Conservation (phyloP, 2,888 invertebrate genomes). For the Arge pagana region DNA sequence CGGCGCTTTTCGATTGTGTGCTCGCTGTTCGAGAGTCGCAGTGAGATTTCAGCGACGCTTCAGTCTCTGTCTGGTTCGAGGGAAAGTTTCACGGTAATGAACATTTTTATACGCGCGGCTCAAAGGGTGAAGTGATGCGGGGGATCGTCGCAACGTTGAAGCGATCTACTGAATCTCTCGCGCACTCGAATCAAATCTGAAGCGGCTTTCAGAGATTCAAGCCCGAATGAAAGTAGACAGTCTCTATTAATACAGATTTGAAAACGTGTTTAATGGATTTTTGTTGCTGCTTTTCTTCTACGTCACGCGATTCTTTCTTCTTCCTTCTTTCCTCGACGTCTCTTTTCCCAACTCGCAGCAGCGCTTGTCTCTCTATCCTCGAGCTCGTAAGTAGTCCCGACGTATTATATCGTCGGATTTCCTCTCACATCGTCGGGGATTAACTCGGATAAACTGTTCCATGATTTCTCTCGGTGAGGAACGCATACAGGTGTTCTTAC, state of each 20-base stretch:
- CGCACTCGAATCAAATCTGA: not conserved
- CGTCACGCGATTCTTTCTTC: not conserved
- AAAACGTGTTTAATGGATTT: not conserved
- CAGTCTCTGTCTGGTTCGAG: too few relatives aligned
- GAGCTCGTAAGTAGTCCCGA: not conserved
- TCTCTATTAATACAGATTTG: conserved; percentile 1
- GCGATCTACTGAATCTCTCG: conserved; percentile 7
- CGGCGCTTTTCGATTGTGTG: too few relatives aligned
- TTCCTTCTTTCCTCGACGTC: not conserved
- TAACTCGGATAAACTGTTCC: too few relatives aligned
- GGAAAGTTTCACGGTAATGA: conserved; percentile 20
- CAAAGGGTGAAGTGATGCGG: conserved; percentile 19
- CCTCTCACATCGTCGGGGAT: too few relatives aligned
- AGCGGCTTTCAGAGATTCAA: not conserved
- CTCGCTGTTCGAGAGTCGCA: too few relatives aligned
- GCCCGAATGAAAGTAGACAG: conserved; percentile 3
- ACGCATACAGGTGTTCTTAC: too few relatives aligned
- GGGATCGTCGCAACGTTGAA: conserved; percentile 10
- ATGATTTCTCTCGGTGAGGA: too few relatives aligned
- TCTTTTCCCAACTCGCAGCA: not conserved
- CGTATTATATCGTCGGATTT: too few relatives aligned
- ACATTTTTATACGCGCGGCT: conserved; percentile 21
- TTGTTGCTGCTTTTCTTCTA: not conserved
- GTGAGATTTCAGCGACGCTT: too few relatives aligned
- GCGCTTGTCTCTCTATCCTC: not conserved